Percentiles rank a stretch among this genome's conserved stretches.
phyloP scores from a whole-genome alignment of 2,888 invertebrate genomes.

The Aporophyla nigra region DNA sequence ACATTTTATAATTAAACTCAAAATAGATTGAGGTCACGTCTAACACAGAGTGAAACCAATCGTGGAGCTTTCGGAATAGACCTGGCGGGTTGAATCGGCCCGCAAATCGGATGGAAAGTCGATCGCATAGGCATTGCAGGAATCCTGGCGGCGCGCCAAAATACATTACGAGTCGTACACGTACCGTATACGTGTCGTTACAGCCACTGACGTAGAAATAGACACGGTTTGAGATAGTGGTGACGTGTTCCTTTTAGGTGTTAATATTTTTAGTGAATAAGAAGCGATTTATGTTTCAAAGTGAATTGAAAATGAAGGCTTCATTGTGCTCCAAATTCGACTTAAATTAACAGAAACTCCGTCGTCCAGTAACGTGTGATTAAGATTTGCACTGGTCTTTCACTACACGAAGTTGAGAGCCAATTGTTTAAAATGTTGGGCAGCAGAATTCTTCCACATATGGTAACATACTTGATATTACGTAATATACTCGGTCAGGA shows the following conservation, averaged over 20 bases:
- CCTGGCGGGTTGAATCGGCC: conserved; percentile 65
- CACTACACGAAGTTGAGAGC: background rate
- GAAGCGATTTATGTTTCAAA: background rate
- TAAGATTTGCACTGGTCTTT: background rate
- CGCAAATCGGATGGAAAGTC: conserved; percentile 74
- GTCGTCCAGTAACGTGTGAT: background rate
- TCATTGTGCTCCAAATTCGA: background rate
- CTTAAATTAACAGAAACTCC: background rate
- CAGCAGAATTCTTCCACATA: background rate
- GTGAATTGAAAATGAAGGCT: background rate
- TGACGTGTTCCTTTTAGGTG: conserved; percentile 38
- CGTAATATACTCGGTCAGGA: background rate
- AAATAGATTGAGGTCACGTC: conserved; percentile 66
- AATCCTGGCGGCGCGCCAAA: conserved; percentile 74
- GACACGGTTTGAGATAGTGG: conserved; percentile 64
- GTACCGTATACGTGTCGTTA: conserved; percentile 69
- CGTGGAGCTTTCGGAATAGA: conserved; percentile 69
- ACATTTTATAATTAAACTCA: conserved; percentile 60
- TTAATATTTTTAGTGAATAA: conserved; percentile 20
- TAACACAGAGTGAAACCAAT: conserved; percentile 74
- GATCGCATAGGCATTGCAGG: conserved; percentile 72
- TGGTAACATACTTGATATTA: background rate
- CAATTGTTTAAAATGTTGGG: background rate
- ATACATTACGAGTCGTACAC: conserved; percentile 73
- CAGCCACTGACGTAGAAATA: conserved; percentile 63